Evolutionary conservation across 2,113 vertebrate genomes (phyloP).

Genomic region (Speoplatyrhinus poulsoni): DNA sequence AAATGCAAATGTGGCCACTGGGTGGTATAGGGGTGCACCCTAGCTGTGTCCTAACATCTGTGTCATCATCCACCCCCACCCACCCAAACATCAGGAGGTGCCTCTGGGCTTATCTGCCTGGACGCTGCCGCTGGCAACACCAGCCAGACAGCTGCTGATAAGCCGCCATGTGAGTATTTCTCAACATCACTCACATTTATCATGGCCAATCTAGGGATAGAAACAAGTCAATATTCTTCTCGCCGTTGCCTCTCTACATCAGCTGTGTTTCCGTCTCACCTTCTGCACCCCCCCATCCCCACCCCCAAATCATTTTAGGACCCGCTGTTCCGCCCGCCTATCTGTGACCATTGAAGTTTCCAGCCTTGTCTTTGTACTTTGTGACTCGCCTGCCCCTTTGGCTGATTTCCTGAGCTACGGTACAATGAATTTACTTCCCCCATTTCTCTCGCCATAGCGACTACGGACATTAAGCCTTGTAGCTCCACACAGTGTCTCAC

Average conservation of each 20-base stretch:
- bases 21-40: conserved; percentile 32
- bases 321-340: conserved; percentile 37
- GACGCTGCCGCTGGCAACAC: conserved; percentile 56
- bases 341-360: conserved; percentile 55
- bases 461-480: conserved; percentile 41
- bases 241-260: conserved; percentile 45
- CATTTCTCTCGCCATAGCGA: conserved; percentile 55
- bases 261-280: conserved; percentile 51
- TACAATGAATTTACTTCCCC: conserved; percentile 67
- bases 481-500: conserved; percentile 18
- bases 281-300: conserved; percentile 45
- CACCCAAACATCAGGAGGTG: conserved; percentile 54
- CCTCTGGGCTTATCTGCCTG: conserved; percentile 67
- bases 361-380: conserved; percentile 60
- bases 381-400: conserved; percentile 59
- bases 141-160: conserved; percentile 70
- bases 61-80: conserved; percentile 22
- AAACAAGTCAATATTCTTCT: conserved; percentile 62
- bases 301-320: conserved; percentile 39
- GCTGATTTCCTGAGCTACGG: conserved; percentile 63
- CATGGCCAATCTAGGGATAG: conserved; percentile 61
- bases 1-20: conserved; percentile 43
- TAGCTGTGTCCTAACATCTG: conserved; percentile 39
- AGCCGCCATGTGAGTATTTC: conserved; percentile 67
- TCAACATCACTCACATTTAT: conserved; percentile 76